These are phyloP conservation scores for Amphiprion ocellaris DNA, from an alignment of 2,113 vertebrate genomes.

Conservation along the genomic window DNA sequence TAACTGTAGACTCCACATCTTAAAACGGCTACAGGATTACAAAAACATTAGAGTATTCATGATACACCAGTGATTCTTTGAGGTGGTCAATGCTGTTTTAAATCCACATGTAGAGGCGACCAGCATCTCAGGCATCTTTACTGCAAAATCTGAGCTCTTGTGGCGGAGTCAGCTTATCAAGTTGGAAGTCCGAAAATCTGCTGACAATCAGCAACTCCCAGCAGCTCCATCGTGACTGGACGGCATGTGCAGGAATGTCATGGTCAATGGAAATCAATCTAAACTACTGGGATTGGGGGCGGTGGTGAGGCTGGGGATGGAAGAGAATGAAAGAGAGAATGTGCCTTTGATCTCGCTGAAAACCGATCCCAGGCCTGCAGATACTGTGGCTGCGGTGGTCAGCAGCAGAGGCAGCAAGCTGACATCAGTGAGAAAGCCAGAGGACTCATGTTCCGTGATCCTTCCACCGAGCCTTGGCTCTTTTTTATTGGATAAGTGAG, in stretches of 20 bases:
- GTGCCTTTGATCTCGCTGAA: slow-evolving; percentile 86
- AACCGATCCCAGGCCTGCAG: slow-evolving; percentile 86
- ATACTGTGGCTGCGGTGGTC: slow-evolving; percentile 83
- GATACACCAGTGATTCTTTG: slow-evolving; percentile 33
- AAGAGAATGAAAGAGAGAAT: slow-evolving; percentile 81
- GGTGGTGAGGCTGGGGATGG: slow-evolving; percentile 72
- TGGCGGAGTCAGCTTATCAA: slow-evolving; percentile 49
- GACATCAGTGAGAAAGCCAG: slow-evolving; percentile 79
- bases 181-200: slow-evolving; percentile 74
- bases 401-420: slow-evolving; percentile 70
- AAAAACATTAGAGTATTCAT: slow-evolving; percentile 34
- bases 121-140: slow-evolving; percentile 30
- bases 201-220: slow-evolving; percentile 81
- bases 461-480: slow-evolving; percentile 64
- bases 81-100: slow-evolving; percentile 42
- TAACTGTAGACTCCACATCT: slow-evolving; percentile 27
- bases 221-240: slow-evolving; percentile 79
- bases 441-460: slow-evolving; percentile 70
- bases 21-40: slow-evolving; percentile 30
- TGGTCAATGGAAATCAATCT: slow-evolving; percentile 86
- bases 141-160: slow-evolving; percentile 49
- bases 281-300: slow-evolving; percentile 80
- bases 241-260: slow-evolving; percentile 84
- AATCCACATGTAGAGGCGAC: slow-evolving; percentile 31
- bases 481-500: slow-evolving; percentile 77